A percentile compares a stretch with the other conserved stretches of the same genome.
Evolutionary conservation across 2,888 invertebrate species (phyloP).

Genomic region (Maniola hyperantus): DNA sequence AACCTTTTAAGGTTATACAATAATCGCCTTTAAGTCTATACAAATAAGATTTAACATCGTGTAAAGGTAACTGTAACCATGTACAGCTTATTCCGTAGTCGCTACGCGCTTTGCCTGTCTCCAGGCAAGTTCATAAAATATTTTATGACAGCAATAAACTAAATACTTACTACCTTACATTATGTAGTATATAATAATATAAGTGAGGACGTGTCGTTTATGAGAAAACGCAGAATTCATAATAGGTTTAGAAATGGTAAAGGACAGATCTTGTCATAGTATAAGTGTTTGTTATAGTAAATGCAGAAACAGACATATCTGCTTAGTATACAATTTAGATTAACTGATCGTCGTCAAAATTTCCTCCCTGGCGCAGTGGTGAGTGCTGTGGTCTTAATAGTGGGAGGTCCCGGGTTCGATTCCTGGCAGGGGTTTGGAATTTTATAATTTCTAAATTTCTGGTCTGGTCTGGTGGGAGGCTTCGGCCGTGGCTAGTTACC

Average conservation of each 20-base stretch:
- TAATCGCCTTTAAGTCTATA: constrained; percentile 12
- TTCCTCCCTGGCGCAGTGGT: too few relatives aligned
- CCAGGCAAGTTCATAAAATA: constrained; percentile 49
- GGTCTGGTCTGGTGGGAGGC: too few relatives aligned
- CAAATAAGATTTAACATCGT: constrained; percentile 24
- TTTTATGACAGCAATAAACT: constrained; percentile 51
- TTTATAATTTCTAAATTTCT: too few relatives aligned
- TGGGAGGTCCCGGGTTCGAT: too few relatives aligned
- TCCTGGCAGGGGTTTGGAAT: too few relatives aligned
- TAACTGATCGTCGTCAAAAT: too few relatives aligned
- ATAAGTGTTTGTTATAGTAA: too few relatives aligned
- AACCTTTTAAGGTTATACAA: constrained; percentile 3
- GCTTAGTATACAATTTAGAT: too few relatives aligned
- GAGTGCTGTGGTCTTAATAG: too few relatives aligned
- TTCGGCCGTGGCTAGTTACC: too few relatives aligned
- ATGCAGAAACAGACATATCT: too few relatives aligned
- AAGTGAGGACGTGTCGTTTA: neutral
- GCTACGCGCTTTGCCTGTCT: constrained; percentile 45
- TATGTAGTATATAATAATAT: constrained; percentile 6
- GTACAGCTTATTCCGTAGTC: constrained; percentile 45
- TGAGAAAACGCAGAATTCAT: neutral
- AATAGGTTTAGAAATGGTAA: neutral
- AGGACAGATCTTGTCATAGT: too few relatives aligned
- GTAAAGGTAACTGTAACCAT: constrained; percentile 26
- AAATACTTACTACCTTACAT: constrained; percentile 47